Percentiles rank a stretch among this genome's conserved stretches.
phyloP scores from a whole-genome alignment of 2,888 invertebrate genomes.

The Trisateles emortualis region DNA sequence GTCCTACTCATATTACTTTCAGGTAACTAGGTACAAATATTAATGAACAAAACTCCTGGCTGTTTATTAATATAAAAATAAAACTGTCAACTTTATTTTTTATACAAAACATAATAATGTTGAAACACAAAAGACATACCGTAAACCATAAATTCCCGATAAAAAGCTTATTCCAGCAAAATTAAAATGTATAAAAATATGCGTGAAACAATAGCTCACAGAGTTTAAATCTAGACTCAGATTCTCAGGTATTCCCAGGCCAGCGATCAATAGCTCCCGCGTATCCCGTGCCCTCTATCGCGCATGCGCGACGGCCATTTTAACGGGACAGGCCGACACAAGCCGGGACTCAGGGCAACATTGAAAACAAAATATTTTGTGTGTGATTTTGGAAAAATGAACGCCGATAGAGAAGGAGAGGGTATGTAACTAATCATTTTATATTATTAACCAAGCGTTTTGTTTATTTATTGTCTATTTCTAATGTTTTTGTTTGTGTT shows the following conservation, averaged over 20 bases:
- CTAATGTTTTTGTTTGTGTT: too few species aligned
- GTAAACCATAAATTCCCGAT: background rate
- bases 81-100: too few species aligned
- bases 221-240: constrained; percentile 29
- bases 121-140: background rate
- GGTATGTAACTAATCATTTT: constrained; percentile 52
- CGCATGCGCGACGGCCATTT: constrained; percentile 66
- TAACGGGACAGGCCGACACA: constrained; percentile 41
- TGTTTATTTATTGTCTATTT: background rate
- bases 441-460: background rate
- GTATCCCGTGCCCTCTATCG: constrained; percentile 46
- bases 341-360: constrained; percentile 36
- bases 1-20: too few species aligned
- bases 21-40: too few species aligned
- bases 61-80: too few species aligned
- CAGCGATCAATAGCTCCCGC: constrained; percentile 71
- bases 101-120: too few species aligned
- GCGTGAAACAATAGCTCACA: background rate
- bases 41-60: too few species aligned
- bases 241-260: constrained; percentile 53
- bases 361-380: constrained; percentile 57
- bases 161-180: background rate
- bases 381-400: constrained; percentile 60
- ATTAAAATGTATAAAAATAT: background rate
- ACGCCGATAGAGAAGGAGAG: constrained; percentile 70